Conservation (phyloP, 1,140 invertebrate genomes). For the Hesperophylax magnus region DNA sequence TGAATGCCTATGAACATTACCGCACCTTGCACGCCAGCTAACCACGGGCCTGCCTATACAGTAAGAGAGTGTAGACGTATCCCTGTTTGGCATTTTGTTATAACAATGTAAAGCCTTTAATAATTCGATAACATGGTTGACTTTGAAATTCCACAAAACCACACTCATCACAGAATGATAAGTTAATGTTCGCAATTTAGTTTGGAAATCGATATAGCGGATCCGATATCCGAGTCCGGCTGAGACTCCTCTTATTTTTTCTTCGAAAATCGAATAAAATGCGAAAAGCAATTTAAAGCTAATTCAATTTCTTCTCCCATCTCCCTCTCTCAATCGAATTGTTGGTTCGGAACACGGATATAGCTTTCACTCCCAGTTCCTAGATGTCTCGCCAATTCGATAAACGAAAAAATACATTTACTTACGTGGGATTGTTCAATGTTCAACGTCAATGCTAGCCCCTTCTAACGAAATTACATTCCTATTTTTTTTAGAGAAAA, state of each 20-base stretch:
- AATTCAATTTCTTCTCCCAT: slow-evolving; percentile 18
- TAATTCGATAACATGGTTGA: too few species aligned
- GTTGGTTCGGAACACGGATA: slow-evolving; percentile 10
- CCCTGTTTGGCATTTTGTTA: too few species aligned
- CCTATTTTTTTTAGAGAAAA: background rate
- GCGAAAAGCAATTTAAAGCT: slow-evolving; percentile 34
- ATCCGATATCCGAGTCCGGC: background rate
- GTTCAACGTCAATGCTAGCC: background rate
- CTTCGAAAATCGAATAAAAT: slow-evolving; percentile 21
- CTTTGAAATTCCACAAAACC: background rate
- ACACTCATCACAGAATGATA: background rate
- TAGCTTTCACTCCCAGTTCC: background rate
- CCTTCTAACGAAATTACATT: background rate
- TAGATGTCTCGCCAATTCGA: slow-evolving; percentile 10
- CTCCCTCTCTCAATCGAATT: slow-evolving; percentile 32
- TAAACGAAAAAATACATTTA: slow-evolving; percentile 11
- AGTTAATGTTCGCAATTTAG: background rate
- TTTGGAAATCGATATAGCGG: slow-evolving; percentile 2
- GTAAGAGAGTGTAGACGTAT: too few species aligned
- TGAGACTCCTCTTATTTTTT: slow-evolving; percentile 22
- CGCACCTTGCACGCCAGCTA: too few species aligned
- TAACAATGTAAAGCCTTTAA: too few species aligned
- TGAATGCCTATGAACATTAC: too few species aligned
- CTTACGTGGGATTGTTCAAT: background rate
- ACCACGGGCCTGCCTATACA: too few species aligned